Percentiles rank a stretch among this genome's conserved stretches.
These are phyloP conservation scores for Copidosoma aretas DNA, from an alignment of 2,888 invertebrate genomes.

Conservation along the genomic window DNA sequence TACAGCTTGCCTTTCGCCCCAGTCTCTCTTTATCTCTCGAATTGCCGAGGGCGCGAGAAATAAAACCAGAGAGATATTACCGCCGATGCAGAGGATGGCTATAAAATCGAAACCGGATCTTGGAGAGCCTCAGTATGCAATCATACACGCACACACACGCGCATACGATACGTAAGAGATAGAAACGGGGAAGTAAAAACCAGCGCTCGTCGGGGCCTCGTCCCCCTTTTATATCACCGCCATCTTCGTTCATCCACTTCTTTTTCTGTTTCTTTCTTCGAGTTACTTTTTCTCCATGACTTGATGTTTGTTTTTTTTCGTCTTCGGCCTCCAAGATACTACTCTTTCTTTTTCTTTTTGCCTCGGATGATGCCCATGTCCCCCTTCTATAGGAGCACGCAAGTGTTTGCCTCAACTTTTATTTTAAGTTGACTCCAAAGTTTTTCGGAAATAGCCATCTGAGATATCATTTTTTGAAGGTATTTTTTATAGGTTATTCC, in stretches of 20 bases:
- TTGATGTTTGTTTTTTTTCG: too few species aligned
- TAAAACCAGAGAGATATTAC: background rate
- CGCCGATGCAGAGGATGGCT: constrained; percentile 30
- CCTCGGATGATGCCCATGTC: background rate
- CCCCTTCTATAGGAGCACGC: too few species aligned
- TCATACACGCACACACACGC: constrained; percentile 37
- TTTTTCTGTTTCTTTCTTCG: background rate
- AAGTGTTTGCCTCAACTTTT: too few species aligned
- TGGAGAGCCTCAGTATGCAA: background rate
- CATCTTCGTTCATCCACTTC: background rate
- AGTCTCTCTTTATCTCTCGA: background rate
- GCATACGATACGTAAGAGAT: too few species aligned
- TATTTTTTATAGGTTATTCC: too few species aligned
- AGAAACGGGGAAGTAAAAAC: too few species aligned
- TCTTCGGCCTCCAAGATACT: constrained; percentile 21
- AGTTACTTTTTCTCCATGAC: too few species aligned
- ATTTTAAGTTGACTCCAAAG: too few species aligned
- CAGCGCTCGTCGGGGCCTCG: too few species aligned
- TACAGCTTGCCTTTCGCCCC: background rate
- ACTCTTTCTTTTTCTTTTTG: constrained; percentile 26
- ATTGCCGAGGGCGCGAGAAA: background rate
- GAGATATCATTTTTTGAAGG: too few species aligned
- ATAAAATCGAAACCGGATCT: constrained; percentile 58
- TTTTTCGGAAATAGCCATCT: too few species aligned
- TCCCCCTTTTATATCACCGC: background rate